phyloP scores from a whole-genome alignment of 2,888 invertebrate species.

The Acleris laterana region DNA sequence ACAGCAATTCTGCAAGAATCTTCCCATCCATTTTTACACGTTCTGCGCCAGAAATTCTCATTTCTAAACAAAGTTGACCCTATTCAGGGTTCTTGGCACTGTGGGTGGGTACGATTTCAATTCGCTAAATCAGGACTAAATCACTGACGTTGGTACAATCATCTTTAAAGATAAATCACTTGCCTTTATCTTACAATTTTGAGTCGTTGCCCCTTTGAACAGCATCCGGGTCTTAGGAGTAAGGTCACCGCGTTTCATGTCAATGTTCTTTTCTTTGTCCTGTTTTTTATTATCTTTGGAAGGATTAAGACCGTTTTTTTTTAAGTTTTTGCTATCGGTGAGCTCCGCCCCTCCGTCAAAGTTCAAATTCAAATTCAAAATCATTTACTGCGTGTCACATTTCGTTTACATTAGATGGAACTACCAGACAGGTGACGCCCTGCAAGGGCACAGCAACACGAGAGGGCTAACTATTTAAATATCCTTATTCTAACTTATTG shows the following conservation, averaged over 20 bases:
- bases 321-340: background rate
- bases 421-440: too few species aligned
- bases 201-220: slow-evolving; percentile 19
- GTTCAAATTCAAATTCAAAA: too few species aligned
- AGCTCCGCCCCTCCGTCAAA: too few species aligned
- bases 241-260: slow-evolving; percentile 6
- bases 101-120: background rate
- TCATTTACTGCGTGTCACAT: too few species aligned
- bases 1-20: too few species aligned
- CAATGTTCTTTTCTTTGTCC: slow-evolving; percentile 17
- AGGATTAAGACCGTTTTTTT: background rate
- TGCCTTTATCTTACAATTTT: slow-evolving; percentile 22
- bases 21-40: too few species aligned
- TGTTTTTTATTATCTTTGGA: background rate
- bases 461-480: too few species aligned
- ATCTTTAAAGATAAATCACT: slow-evolving; percentile 29
- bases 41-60: too few species aligned
- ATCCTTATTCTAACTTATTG: too few species aligned
- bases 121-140: slow-evolving; percentile 14
- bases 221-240: background rate
- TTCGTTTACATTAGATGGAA: too few species aligned
- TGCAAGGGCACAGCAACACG: too few species aligned
- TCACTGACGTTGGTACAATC: slow-evolving; percentile 17
- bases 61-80: too few species aligned
- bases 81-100: background rate